Percentiles rank a stretch among this genome's conserved stretches.
Evolutionary conservation across 2,888 invertebrate species (phyloP).

Genomic region (Pantelozetes paolii): DNA sequence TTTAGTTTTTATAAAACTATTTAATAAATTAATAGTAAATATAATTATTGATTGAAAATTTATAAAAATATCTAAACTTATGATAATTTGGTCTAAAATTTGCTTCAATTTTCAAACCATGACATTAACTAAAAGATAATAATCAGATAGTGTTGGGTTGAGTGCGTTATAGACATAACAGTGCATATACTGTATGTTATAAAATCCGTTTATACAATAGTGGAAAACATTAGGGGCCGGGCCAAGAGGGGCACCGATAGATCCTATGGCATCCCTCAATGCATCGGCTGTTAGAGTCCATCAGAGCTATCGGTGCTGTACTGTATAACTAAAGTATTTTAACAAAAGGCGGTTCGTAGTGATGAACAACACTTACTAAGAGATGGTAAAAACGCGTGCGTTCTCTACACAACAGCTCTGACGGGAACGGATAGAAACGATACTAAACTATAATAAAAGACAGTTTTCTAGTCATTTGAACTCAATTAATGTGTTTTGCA

Average conservation of each 20-base stretch:
- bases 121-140: too few species aligned
- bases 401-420: background rate
- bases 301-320: background rate
- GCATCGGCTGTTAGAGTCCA: background rate
- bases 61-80: too few species aligned
- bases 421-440: background rate
- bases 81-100: too few species aligned
- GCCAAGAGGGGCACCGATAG: background rate
- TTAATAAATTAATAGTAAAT: too few species aligned
- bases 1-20: too few species aligned
- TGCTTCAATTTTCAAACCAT: too few species aligned
- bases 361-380: background rate
- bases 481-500: background rate
- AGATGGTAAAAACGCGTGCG: conserved; percentile 31
- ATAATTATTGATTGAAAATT: too few species aligned
- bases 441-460: background rate
- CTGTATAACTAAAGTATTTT: background rate
- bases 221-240: conserved; percentile 15
- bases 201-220: conserved; percentile 30
- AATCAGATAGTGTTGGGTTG: background rate
- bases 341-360: conserved; percentile 18
- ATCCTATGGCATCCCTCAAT: conserved; percentile 21
- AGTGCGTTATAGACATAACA: background rate
- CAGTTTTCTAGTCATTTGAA: background rate
- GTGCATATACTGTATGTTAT: conserved; percentile 16